Evolutionary conservation across 2,797 vertebrate genomes (phyloP).

Genomic region (Triplophysa yarkandensis): DNA sequence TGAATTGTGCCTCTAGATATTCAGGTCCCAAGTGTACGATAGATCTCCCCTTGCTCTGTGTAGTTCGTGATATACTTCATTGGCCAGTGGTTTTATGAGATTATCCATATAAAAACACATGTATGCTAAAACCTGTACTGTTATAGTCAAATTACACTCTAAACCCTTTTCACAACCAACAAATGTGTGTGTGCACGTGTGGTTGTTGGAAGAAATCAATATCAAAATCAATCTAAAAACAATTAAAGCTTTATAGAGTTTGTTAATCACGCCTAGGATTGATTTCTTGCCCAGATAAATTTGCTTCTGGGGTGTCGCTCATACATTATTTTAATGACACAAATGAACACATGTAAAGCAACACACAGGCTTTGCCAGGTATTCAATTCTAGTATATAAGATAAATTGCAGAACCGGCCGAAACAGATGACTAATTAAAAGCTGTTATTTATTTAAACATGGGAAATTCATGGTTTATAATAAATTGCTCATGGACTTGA

Average conservation of each 20-base stretch:
- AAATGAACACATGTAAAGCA: constrained; percentile 13
- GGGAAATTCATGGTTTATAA: not conserved
- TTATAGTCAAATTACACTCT: constrained; percentile 8
- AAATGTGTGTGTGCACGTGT: constrained; percentile 30
- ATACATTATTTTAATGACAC: constrained; percentile 20
- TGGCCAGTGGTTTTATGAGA: not conserved
- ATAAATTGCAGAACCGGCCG: not conserved
- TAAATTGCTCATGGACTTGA: no score
- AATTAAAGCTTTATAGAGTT: constrained; percentile 33
- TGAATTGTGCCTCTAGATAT: constrained; percentile 20
- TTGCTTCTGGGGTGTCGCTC: not conserved
- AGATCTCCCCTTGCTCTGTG: constrained; percentile 1
- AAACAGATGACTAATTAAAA: not conserved
- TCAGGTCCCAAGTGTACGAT: not conserved
- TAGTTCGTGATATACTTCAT: not conserved
- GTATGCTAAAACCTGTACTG: not conserved
- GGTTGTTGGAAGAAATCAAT: constrained; percentile 22
- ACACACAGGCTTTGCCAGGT: not conserved
- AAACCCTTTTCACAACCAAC: constrained; percentile 17
- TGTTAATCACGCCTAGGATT: constrained; percentile 27
- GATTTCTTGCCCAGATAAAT: constrained; percentile 25
- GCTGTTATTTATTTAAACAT: not conserved
- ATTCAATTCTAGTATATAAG: not conserved
- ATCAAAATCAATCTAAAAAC: constrained; percentile 37
- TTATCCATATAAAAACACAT: not conserved